Conservation (phyloP, 2,797 vertebrate genomes). For the Ambastaia sidthimunki region DNA sequence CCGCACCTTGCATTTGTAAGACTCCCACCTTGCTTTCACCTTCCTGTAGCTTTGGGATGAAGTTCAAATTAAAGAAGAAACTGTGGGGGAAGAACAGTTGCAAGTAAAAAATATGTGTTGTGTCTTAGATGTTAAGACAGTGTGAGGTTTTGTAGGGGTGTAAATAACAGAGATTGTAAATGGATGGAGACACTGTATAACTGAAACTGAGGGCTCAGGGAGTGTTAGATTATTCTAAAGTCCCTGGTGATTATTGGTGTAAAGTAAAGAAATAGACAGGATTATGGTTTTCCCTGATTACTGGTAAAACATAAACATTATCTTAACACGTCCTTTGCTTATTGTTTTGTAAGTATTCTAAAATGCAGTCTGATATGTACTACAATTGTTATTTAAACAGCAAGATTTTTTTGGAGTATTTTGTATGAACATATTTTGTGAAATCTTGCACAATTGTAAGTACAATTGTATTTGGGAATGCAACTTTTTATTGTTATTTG, state of each 20-base stretch:
- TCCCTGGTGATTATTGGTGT: background rate
- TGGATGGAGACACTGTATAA: background rate
- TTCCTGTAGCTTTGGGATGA: constrained; percentile 32
- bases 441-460: no score
- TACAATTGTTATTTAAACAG: background rate
- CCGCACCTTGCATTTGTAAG: constrained; percentile 72
- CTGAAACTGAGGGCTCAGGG: background rate
- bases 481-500: no score
- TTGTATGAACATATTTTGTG: no score
- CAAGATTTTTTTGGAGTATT: no score
- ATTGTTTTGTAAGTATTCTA: background rate
- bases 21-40: constrained; percentile 49
- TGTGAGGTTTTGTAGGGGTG: constrained; percentile 32
- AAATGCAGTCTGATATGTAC: background rate
- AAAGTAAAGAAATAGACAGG: background rate
- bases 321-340: background rate
- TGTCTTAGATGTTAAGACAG: constrained; percentile 51
- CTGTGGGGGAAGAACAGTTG: constrained; percentile 53
- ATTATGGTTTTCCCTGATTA: background rate
- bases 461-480: no score
- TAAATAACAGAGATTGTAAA: constrained; percentile 32
- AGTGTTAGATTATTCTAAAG: constrained; percentile 29
- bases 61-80: constrained; percentile 51
- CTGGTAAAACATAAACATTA: background rate
- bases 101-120: constrained; percentile 42